Base-by-base conservation (phyloP, 2,113 vertebrate genomes). In the Rhea pennata region DNA sequence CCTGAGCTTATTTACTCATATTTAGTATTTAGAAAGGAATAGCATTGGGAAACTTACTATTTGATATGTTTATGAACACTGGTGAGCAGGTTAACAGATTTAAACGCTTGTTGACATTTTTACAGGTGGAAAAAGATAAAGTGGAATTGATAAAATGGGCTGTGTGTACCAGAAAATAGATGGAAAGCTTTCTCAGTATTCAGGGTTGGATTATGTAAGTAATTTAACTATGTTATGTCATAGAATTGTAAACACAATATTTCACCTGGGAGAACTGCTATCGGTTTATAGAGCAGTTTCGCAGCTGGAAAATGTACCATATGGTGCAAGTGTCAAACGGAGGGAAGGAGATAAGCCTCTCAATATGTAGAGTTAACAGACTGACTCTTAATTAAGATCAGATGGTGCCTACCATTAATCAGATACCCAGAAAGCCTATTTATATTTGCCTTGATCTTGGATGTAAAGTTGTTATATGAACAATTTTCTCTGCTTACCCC, bases 281-380 rank as follows among this genome's bases (percentile, higher is more conserved):
- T 50, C 0, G 5, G 90, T 95, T 96, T 90, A 61, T 3, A 76
- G 94, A 95, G 87, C 82, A 75, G 70, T 67, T 93, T 96, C 96
- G 96, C 91, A 59, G 40, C 22, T 86, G 90, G 95, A 95, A 97
- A 95, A 96, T 88, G 89, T 96, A 73, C 90, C 96, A 90, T 96
- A 93, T 94, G 96, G 95, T 92, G 87, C 83, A 44, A 72, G 51
- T 92, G 83, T 94, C 94, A 93, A 82, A 84, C 40, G 39, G 56
- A 85, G 74, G 91, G 50, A 95, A 79, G 76, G 84, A 90, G 85
- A 74, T 8, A 64, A 95, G 46, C 48, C 56, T 83, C 89, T 92
- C 87, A 87, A 79, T 56, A 44, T 51, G 40, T 1, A 64, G 70
- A 31, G 79, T 76, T 67, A 88, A 51, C 95, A 97, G 90, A 90